Evolutionary conservation across 2,888 invertebrate species (phyloP).

Genomic region (Apotomis betuletana): DNA sequence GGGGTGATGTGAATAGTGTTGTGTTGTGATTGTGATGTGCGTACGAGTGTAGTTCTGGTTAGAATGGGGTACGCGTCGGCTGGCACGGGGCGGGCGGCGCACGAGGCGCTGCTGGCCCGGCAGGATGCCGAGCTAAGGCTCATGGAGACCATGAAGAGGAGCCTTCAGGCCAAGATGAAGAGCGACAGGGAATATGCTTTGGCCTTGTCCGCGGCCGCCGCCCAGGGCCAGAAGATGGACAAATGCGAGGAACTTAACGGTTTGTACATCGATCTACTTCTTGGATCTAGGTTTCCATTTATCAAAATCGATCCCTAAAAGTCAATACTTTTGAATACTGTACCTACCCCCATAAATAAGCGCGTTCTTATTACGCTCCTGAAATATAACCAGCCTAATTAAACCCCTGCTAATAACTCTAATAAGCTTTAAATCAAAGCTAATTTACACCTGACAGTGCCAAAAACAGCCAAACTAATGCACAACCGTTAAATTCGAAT

Average conservation of each 20-base stretch:
- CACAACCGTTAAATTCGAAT: slow-evolving; percentile 36
- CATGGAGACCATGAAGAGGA: slow-evolving; percentile 95
- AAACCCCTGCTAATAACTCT: not conserved
- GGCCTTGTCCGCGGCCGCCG: slow-evolving; percentile 90
- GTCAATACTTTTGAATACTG: not conserved
- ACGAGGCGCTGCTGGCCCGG: slow-evolving; percentile 94
- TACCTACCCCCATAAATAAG: not conserved
- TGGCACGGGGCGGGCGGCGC: slow-evolving; percentile 93
- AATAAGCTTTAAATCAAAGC: slow-evolving; percentile 4
- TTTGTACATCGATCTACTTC: slow-evolving; percentile 51
- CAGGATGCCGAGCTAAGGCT: slow-evolving; percentile 97
- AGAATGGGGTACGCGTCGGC: slow-evolving; percentile 93
- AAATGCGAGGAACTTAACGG: slow-evolving; percentile 88
- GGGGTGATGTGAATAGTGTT: slow-evolving; percentile 71
- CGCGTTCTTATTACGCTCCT: not conserved
- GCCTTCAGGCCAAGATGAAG: slow-evolving; percentile 93
- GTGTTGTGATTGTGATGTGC: slow-evolving; percentile 63
- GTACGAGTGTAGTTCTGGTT: slow-evolving; percentile 54
- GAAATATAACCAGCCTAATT: not conserved
- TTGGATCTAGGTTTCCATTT: not conserved
- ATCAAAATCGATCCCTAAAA: not conserved
- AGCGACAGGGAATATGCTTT: slow-evolving; percentile 96
- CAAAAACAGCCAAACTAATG: slow-evolving; percentile 1
- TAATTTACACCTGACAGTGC: slow-evolving; percentile 2
- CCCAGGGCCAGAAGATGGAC: slow-evolving; percentile 93